Evolutionary conservation across 2,888 invertebrate species (phyloP).

Genomic region (Nymphalis urticae): DNA sequence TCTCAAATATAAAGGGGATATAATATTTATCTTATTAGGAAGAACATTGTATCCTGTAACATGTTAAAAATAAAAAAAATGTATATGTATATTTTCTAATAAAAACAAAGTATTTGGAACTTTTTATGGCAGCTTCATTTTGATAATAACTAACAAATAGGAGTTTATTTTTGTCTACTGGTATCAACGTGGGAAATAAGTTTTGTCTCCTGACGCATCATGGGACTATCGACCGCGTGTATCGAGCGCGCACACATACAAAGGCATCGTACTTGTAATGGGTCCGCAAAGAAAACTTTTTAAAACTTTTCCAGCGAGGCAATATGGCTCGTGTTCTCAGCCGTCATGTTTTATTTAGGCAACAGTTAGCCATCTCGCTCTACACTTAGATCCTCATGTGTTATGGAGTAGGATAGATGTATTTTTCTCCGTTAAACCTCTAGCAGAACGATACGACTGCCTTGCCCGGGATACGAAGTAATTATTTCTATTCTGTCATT

Average conservation of each 20-base stretch:
- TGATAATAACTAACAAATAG: background rate
- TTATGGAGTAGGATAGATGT: conserved; percentile 56
- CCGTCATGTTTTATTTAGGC: conserved; percentile 81
- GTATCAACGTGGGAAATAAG: conserved; percentile 34
- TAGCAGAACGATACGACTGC: conserved; percentile 60
- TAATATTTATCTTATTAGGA: no score
- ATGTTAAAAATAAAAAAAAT: no score
- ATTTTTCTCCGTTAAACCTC: conserved; percentile 51
- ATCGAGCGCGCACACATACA: conserved; percentile 69
- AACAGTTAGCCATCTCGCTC: conserved; percentile 68
- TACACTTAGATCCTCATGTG: conserved; percentile 45
- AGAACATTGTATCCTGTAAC: no score
- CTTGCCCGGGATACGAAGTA: conserved; percentile 81
- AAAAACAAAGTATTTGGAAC: no score
- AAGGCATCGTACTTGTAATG: conserved; percentile 75
- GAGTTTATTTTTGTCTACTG: conserved; percentile 32
- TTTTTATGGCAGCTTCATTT: no score
- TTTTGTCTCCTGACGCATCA: conserved; percentile 40
- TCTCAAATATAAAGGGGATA: no score
- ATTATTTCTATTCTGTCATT: conserved; percentile 82
- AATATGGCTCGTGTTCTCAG: conserved; percentile 82
- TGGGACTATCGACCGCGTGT: conserved; percentile 69
- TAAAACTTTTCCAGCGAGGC: conserved; percentile 82
- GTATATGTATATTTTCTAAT: background rate
- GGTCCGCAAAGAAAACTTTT: conserved; percentile 83